These are phyloP conservation scores for Sarcophaga bullata DNA, from an alignment of 1,140 invertebrate genomes.

Conservation along the genomic window DNA sequence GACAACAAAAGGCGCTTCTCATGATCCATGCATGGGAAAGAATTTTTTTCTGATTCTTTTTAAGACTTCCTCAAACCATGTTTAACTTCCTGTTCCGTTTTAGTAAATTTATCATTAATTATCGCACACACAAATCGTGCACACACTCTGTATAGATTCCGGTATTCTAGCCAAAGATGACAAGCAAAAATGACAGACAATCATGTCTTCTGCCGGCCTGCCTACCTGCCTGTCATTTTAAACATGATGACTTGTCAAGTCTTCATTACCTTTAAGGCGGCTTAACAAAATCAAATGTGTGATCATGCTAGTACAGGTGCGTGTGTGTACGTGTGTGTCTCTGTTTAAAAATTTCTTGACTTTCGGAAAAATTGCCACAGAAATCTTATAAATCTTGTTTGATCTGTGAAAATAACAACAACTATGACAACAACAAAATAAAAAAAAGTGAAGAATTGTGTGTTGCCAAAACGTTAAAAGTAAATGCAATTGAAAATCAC, in stretches of 20 bases:
- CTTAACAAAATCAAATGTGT: too few species aligned
- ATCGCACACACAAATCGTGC: neutral
- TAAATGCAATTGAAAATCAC: neutral
- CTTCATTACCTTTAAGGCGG: neutral
- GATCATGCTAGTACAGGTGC: neutral
- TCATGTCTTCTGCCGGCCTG: neutral
- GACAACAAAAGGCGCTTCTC: too few species aligned
- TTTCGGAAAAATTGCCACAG: neutral
- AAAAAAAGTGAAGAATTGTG: too few species aligned
- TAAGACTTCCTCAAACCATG: too few species aligned
- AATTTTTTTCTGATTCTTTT: too few species aligned
- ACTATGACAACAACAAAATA: too few species aligned
- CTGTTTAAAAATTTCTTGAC: neutral
- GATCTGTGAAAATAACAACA: neutral
- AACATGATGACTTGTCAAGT: too few species aligned
- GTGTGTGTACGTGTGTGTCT: neutral
- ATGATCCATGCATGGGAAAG: too few species aligned
- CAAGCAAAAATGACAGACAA: neutral
- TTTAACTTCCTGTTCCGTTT: neutral
- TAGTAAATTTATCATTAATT: too few species aligned
- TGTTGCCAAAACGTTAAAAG: neutral
- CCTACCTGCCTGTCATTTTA: neutral
- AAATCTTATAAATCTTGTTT: constrained; percentile 15
- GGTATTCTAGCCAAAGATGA: neutral
- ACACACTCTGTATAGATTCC: neutral